Conservation (phyloP, 64 coral and sea anemone species). For the Pocillopora damicornis region DNA sequence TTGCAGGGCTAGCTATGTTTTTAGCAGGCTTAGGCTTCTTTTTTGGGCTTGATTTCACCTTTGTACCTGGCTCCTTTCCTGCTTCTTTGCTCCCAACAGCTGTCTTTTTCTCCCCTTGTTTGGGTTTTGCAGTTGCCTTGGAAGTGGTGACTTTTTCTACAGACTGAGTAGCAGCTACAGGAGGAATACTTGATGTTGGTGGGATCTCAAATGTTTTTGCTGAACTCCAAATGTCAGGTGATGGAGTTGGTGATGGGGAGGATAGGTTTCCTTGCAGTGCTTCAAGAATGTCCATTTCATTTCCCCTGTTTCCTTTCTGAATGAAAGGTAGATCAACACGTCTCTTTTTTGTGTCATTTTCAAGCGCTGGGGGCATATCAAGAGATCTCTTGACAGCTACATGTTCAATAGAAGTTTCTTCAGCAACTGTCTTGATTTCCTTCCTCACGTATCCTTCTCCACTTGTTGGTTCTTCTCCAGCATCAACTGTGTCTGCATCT, state of each 20-base stretch:
- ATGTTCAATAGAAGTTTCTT: conserved; percentile 70
- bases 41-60: conserved; percentile 21
- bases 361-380: conserved; percentile 42
- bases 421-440: conserved; percentile 79
- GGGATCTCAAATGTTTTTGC: conserved; percentile 50
- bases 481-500: conserved; percentile 52
- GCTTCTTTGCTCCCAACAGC: background rate
- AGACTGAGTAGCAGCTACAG: background rate
- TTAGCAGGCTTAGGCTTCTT: conserved; percentile 36
- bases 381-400: conserved; percentile 64
- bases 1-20: conserved; percentile 18
- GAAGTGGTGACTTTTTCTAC: background rate
- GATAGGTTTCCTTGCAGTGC: conserved; percentile 82
- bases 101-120: conserved; percentile 16
- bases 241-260: conserved; percentile 72
- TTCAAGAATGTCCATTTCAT: conserved; percentile 82
- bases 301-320: conserved; percentile 69
- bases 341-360: conserved; percentile 72
- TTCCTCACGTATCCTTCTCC: conserved; percentile 37
- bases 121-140: conserved; percentile 15
- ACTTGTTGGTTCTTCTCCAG: conserved; percentile 5
- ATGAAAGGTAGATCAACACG: conserved; percentile 67
- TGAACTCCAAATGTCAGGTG: conserved; percentile 66
- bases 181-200: background rate
- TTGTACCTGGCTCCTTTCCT: background rate